Conservation (phyloP, 2,888 invertebrate genomes). For the Cerastoderma edule region DNA sequence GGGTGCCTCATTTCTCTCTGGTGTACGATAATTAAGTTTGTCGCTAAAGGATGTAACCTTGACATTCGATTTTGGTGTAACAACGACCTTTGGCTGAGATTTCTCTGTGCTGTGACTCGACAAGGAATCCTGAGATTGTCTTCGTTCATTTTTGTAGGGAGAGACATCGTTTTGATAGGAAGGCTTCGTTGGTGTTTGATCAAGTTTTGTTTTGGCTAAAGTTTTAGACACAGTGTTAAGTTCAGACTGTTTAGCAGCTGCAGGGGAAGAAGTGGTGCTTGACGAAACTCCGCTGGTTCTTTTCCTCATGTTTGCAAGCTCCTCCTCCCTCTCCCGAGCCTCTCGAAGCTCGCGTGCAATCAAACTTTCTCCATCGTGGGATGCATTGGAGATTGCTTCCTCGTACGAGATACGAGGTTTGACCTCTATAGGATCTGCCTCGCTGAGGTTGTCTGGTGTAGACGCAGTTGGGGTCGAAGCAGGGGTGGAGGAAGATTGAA, state of each 20-base stretch:
- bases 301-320: constrained; percentile 78
- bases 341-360: constrained; percentile 85
- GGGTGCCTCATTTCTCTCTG: constrained; percentile 36
- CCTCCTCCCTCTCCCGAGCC: constrained; percentile 85
- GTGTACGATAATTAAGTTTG: constrained; percentile 30
- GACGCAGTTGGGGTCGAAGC: constrained; percentile 33
- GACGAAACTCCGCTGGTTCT: constrained; percentile 2
- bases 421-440: constrained; percentile 33
- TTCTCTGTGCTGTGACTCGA: constrained; percentile 70
- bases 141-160: constrained; percentile 62
- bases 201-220: constrained; percentile 6
- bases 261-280: background rate
- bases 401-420: constrained; percentile 68
- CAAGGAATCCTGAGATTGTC: constrained; percentile 65
- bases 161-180: constrained; percentile 71
- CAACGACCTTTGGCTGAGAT: constrained; percentile 21
- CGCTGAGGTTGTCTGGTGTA: constrained; percentile 46
- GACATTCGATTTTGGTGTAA: constrained; percentile 25
- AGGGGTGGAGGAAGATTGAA: constrained; percentile 39
- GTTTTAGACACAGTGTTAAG: constrained; percentile 30
- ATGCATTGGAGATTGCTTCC: constrained; percentile 68
- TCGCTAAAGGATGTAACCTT: constrained; percentile 42
- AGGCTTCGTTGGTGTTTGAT: constrained; percentile 37
- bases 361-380: constrained; percentile 80
- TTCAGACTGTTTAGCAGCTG: background rate